A percentile compares a stretch with the other conserved stretches of the same genome.
Conservation (phyloP, 2,113 vertebrate genomes). For the Microtus oregoni region DNA sequence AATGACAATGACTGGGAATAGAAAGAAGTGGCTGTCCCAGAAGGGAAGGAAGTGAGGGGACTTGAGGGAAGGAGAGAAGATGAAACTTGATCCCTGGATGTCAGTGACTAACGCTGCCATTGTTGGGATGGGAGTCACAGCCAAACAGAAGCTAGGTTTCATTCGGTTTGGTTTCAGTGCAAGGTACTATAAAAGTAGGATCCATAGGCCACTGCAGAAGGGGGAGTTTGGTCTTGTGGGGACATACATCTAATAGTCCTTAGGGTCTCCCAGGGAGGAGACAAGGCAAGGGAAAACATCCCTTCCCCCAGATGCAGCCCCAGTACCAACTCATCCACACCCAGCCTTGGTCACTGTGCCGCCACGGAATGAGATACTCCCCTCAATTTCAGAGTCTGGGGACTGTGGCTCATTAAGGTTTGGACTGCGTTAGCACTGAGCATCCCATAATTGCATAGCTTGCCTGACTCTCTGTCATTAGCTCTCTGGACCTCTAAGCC, state of each 20-base stretch:
- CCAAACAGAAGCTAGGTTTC: neutral
- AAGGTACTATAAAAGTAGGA: neutral
- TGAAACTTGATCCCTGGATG: neutral
- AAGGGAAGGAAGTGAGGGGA: neutral
- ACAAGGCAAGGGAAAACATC: neutral
- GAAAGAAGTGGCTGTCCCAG: neutral
- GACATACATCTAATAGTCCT: neutral
- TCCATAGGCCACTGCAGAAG: neutral
- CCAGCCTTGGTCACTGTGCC: conserved; percentile 52
- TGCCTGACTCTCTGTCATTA: conserved; percentile 76
- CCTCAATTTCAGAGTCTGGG: conserved; percentile 80
- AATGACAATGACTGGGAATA: neutral
- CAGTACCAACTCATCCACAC: neutral
- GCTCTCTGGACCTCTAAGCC: conserved; percentile 59
- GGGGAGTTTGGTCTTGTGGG: neutral
- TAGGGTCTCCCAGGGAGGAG: neutral
- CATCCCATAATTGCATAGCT: conserved; percentile 81
- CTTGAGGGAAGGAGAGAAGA: neutral
- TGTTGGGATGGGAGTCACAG: neutral
- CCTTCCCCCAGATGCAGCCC: neutral
- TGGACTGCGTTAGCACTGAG: conserved; percentile 74
- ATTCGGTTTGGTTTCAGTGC: neutral
- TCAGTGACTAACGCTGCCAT: neutral
- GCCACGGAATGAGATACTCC: conserved; percentile 66
- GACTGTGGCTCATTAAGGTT: conserved; percentile 72